A percentile compares a stretch with the other conserved stretches of the same genome.
These are phyloP conservation scores for Erannis defoliaria DNA, from an alignment of 2,888 invertebrate species.

Conservation along the genomic window DNA sequence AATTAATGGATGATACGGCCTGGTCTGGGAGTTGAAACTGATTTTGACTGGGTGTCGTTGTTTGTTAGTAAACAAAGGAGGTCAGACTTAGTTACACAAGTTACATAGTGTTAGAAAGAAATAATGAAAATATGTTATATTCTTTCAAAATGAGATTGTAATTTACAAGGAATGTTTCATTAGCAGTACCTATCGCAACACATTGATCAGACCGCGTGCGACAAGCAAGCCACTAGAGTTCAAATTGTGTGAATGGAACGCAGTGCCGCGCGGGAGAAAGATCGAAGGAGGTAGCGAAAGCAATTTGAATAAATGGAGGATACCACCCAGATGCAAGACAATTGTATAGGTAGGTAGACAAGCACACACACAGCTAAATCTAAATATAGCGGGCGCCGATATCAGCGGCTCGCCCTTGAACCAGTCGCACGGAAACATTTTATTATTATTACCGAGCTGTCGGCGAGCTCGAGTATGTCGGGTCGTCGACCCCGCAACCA, in stretches of 20 bases:
- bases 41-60: conserved; percentile 23
- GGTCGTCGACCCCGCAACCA: conserved; percentile 85
- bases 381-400: conserved; percentile 86
- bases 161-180: neutral
- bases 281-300: conserved; percentile 38
- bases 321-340: conserved; percentile 61
- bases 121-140: neutral
- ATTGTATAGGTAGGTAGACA: conserved; percentile 66
- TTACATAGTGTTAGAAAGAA: neutral
- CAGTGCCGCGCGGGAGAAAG: conserved; percentile 33
- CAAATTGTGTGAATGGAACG: conserved; percentile 34
- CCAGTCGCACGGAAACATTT: conserved; percentile 87
- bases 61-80: conserved; percentile 12
- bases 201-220: neutral
- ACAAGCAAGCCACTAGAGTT: conserved; percentile 21
- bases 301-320: conserved; percentile 39
- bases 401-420: conserved; percentile 87
- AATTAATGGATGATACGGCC: conserved; percentile 52
- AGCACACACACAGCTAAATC: conserved; percentile 81
- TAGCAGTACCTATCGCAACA: neutral
- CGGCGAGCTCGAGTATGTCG: conserved; percentile 85
- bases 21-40: conserved; percentile 20
- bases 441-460: conserved; percentile 87
- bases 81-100: conserved; percentile 1
- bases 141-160: neutral